phyloP scores from a whole-genome alignment of 2,797 vertebrate genomes.

The Danio albolineatus region DNA sequence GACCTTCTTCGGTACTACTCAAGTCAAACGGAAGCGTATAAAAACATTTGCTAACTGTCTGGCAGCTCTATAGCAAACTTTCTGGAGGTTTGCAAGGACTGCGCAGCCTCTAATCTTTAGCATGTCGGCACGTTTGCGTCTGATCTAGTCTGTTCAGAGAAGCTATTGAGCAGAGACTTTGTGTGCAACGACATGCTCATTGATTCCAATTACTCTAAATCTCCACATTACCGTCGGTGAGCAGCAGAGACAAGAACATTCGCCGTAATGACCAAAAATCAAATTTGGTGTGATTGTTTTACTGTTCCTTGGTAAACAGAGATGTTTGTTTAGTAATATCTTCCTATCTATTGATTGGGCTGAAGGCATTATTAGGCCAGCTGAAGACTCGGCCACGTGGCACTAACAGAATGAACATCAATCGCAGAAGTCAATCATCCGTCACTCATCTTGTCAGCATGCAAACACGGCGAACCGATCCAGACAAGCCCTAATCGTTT shows the following conservation, averaged over 20 bases:
- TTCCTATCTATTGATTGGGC: slow-evolving; percentile 67
- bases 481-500: not conserved
- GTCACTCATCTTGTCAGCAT: slow-evolving; percentile 56
- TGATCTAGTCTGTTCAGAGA: slow-evolving; percentile 53
- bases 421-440: slow-evolving; percentile 64
- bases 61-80: not conserved
- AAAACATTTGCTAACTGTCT: not conserved
- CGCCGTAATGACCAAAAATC: slow-evolving; percentile 58
- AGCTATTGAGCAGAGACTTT: slow-evolving; percentile 45
- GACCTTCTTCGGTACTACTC: too few relatives aligned
- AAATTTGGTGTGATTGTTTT: slow-evolving; percentile 58
- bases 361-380: slow-evolving; percentile 70
- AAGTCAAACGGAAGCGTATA: too few relatives aligned
- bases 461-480: not conserved
- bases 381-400: slow-evolving; percentile 61
- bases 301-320: slow-evolving; percentile 62
- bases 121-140: slow-evolving; percentile 30
- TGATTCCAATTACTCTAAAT: slow-evolving; percentile 62
- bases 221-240: slow-evolving; percentile 49
- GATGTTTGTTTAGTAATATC: slow-evolving; percentile 67
- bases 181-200: slow-evolving; percentile 51
- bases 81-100: not conserved
- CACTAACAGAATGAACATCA: slow-evolving; percentile 69
- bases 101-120: not conserved
- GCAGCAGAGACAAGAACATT: slow-evolving; percentile 52